Conservation (phyloP, 2,113 vertebrate genomes). For the Pipa parva region DNA sequence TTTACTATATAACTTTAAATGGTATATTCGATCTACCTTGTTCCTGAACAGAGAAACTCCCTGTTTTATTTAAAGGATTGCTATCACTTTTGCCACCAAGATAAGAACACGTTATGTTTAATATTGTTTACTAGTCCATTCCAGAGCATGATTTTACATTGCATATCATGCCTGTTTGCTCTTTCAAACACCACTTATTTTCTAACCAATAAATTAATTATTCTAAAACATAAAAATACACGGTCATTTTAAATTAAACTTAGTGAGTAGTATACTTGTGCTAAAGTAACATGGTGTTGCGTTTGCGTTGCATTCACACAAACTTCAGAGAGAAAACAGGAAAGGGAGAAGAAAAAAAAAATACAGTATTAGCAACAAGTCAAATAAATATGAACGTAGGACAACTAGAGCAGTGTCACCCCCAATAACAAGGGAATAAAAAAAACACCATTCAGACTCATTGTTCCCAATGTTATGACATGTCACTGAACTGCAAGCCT, state of each 20-base stretch:
- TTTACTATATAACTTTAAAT: too few species aligned
- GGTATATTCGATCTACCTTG: too few species aligned
- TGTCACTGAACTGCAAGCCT: slow-evolving; percentile 61
- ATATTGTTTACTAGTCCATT: not conserved
- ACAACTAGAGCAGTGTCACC: slow-evolving; percentile 64
- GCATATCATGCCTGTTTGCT: slow-evolving; percentile 2
- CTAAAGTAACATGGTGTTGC: not conserved
- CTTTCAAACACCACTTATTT: not conserved
- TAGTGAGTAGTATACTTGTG: slow-evolving; percentile 15
- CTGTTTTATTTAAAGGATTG: not conserved
- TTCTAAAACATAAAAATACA: slow-evolving; percentile 5
- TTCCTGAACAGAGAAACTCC: too few species aligned
- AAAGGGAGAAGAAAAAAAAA: slow-evolving; percentile 55
- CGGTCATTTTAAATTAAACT: slow-evolving; percentile 17
- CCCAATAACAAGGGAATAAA: slow-evolving; percentile 60
- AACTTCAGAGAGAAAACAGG: too few species aligned
- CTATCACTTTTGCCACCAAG: not conserved
- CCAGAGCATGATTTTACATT: not conserved
- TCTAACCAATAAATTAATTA: slow-evolving; percentile 28
- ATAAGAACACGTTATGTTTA: not conserved
- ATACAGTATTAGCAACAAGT: slow-evolving; percentile 55
- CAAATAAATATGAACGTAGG: slow-evolving; percentile 71
- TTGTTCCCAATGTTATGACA: slow-evolving; percentile 59
- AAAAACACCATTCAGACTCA: slow-evolving; percentile 63
- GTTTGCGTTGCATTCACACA: too few species aligned